Percentiles rank a stretch among this genome's conserved stretches.
These are phyloP conservation scores for Pagrus major DNA, from an alignment of 2,113 vertebrate species.

Conservation along the genomic window DNA sequence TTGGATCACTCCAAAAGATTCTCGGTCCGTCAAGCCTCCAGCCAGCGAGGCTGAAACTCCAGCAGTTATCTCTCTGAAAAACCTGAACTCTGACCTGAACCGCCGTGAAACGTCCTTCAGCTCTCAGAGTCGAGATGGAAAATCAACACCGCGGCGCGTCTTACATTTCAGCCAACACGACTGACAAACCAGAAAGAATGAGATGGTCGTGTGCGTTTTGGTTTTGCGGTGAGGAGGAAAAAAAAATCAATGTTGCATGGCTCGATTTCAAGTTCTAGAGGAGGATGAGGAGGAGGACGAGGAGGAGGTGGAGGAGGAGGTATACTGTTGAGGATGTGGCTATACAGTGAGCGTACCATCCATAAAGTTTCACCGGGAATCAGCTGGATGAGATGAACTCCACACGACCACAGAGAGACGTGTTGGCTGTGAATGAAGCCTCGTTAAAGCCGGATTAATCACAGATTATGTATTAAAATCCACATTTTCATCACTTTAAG, in stretches of 20 bases:
- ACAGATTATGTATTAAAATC: conserved; percentile 11
- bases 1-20: neutral
- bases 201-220: conserved; percentile 42
- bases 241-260: conserved; percentile 67
- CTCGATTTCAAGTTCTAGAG: conserved; percentile 58
- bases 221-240: conserved; percentile 51
- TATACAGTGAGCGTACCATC: conserved; percentile 66
- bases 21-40: neutral
- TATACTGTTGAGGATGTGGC: conserved; percentile 67
- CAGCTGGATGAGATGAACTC: conserved; percentile 39
- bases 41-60: neutral
- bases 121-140: conserved; percentile 13
- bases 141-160: conserved; percentile 19
- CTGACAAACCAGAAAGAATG: conserved; percentile 47
- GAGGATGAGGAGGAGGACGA: conserved; percentile 40
- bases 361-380: conserved; percentile 48
- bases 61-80: conserved; percentile 12
- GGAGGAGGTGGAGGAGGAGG: conserved; percentile 53
- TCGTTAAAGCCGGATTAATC: neutral
- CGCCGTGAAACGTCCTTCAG: conserved; percentile 43
- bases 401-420: neutral
- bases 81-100: conserved; percentile 50
- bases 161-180: conserved; percentile 60
- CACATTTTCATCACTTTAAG: neutral
- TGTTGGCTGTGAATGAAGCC: neutral